Conservation (phyloP, 2,888 invertebrate genomes). For the Malthinus seriepunctatus region DNA sequence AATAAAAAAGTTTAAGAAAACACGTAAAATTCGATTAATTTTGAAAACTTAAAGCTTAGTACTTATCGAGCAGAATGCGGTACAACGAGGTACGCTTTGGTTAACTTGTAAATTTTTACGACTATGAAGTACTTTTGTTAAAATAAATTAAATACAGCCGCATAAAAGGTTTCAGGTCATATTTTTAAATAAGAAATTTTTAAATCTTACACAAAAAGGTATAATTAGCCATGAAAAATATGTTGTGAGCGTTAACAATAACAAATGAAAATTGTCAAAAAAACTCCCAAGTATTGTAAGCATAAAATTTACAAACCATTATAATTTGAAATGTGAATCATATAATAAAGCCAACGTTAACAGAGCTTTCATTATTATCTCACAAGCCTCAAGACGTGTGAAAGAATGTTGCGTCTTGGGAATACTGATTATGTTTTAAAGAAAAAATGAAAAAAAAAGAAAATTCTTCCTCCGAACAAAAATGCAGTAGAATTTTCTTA, state of each 20-base stretch:
- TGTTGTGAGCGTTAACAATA: not conserved
- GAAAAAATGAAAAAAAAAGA: slow-evolving; percentile 8
- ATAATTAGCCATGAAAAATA: too few relatives aligned
- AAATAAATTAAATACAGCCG: too few relatives aligned
- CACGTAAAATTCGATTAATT: too few relatives aligned
- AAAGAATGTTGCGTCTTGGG: slow-evolving; percentile 12
- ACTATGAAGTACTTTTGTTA: too few relatives aligned
- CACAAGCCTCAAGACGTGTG: slow-evolving; percentile 1
- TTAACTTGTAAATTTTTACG: too few relatives aligned
- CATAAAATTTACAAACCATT: not conserved
- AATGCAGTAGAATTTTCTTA: not conserved
- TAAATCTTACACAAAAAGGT: too few relatives aligned
- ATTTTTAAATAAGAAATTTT: too few relatives aligned
- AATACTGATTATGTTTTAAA: slow-evolving; percentile 14
- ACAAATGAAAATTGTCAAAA: not conserved
- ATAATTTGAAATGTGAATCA: slow-evolving; percentile 1
- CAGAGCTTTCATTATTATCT: slow-evolving; percentile 9
- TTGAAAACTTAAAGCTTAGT: too few relatives aligned
- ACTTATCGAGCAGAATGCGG: too few relatives aligned
- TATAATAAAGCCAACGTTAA: not conserved
- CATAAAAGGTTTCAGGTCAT: too few relatives aligned
- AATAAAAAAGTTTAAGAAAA: too few relatives aligned
- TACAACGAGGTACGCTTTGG: too few relatives aligned
- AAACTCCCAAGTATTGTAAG: not conserved
- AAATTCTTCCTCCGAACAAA: slow-evolving; percentile 3